Evolutionary conservation across 2,797 vertebrate genomes (phyloP).

Genomic region (Catamblyrhynchus diadema): DNA sequence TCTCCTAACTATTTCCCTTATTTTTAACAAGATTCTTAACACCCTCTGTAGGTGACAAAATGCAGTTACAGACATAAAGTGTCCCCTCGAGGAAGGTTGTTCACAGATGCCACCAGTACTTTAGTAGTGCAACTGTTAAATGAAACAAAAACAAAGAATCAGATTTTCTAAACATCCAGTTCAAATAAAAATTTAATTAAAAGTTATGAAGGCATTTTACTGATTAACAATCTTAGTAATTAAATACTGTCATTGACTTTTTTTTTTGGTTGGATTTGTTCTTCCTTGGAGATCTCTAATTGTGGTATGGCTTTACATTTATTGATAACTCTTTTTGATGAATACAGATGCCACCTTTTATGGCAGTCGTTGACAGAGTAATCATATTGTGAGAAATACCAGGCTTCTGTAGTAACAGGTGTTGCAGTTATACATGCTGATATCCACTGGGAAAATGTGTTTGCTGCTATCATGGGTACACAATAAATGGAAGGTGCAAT

Average conservation of each 20-base stretch:
- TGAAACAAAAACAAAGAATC: constrained; percentile 81
- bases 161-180: constrained; percentile 82
- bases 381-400: constrained; percentile 95
- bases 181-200: constrained; percentile 91
- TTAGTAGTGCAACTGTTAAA: constrained; percentile 76
- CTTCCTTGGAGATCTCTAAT: constrained; percentile 91
- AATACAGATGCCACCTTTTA: constrained; percentile 94
- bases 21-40: constrained; percentile 97
- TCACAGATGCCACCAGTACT: constrained; percentile 86
- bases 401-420: constrained; percentile 93
- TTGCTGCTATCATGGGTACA: constrained; percentile 88
- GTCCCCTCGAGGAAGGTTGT: constrained; percentile 79
- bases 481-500: constrained; percentile 82
- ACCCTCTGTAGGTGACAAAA: constrained; percentile 99
- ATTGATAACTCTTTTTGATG: constrained; percentile 96
- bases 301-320: constrained; percentile 84
- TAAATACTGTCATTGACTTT: constrained; percentile 83
- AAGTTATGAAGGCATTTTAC: constrained; percentile 89
- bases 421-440: constrained; percentile 85
- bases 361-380: constrained; percentile 90
- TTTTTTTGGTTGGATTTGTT: constrained; percentile 80
- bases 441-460: constrained; percentile 88
- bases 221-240: constrained; percentile 92
- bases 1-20: constrained; percentile 79
- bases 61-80: constrained; percentile 94